Conservation (phyloP, 2,797 vertebrate genomes). For the Vireo griseus region DNA sequence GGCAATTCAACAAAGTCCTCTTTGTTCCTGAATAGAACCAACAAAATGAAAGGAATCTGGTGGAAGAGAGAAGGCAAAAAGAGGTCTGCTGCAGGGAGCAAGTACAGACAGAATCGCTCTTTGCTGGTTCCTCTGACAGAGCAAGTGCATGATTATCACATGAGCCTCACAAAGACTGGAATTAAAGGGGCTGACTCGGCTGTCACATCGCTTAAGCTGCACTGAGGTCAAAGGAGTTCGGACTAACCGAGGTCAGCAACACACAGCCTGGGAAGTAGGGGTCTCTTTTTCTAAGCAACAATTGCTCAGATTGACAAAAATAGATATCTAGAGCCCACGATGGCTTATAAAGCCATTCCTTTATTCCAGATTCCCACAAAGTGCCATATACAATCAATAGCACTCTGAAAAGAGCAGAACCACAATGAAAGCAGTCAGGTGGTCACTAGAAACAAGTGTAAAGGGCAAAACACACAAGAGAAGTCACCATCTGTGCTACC, state of each 20-base stretch:
- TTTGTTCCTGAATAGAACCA: slow-evolving; percentile 58
- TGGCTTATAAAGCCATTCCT: neutral
- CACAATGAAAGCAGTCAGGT: neutral
- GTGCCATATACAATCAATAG: neutral
- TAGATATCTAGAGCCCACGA: neutral
- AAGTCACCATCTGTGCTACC: neutral
- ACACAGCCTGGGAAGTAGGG: neutral
- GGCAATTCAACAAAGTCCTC: slow-evolving; percentile 59
- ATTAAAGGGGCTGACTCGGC: slow-evolving; percentile 60
- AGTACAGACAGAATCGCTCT: slow-evolving; percentile 14
- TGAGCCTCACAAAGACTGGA: slow-evolving; percentile 55
- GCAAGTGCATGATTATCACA: slow-evolving; percentile 63
- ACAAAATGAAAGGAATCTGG: slow-evolving; percentile 61
- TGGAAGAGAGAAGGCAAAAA: slow-evolving; percentile 47
- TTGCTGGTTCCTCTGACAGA: slow-evolving; percentile 39
- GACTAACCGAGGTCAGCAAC: slow-evolving; percentile 5
- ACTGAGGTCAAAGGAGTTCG: slow-evolving; percentile 36
- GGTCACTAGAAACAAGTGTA: neutral
- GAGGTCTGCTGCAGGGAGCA: slow-evolving; percentile 51
- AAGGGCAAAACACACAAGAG: neutral
- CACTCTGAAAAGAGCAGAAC: neutral
- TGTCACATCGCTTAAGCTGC: slow-evolving; percentile 46
- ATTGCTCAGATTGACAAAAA: slow-evolving; percentile 27
- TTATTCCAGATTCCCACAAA: neutral
- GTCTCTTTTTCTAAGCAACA: slow-evolving; percentile 14